Evolutionary conservation across 2,797 vertebrate species (phyloP), one percentile per base, ranked within the genome.

Genomic region (Acanthurus leucopareius): DNA sequence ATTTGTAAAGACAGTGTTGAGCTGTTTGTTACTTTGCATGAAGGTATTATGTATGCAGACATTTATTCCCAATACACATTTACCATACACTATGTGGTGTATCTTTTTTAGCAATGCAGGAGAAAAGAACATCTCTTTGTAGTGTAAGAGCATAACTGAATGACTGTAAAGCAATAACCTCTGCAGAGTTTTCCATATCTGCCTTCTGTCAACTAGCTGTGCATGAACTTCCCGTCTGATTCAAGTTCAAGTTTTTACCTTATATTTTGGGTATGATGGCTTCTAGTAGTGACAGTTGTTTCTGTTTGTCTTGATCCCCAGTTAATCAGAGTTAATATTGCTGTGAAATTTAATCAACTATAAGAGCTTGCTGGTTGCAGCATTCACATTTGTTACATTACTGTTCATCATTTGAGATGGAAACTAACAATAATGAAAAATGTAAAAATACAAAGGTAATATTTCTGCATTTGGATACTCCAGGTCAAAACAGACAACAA

Each of bases 121-220:
- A 82, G 45, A 66, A 62, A 73, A 61, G 32, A 81, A 16, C 19
- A 28, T 64, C 11, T 51, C 35, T 77, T 72, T 72, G 68, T 72
- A 64, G 25, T 75, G 49, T 81, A 77, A 69, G 1, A 68, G 68
- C 70, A 61, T 47, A 69, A 72, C 25, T 72, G 48, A 58, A 62
- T 77, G n/a, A 73, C 48, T 77, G 53, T 73, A 73, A 80, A 80
- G 69, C 59, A 75, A 82, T 73, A 73, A 79, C 67, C 51, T 28
- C 51, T 71, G 64, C 73, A 54, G 58, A 80, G 52, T 53, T 73
- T 75, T 72, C 77, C 60, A 69, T 81, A 40, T 78, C 35, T 74
- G 40, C 47, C 32, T 56, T 58, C 49, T 84, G 75, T 79, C 63
- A 76, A 75, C 19, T 17, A 70, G 49, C 47, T 70, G 40, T 54